Evolutionary conservation across 2,888 invertebrate genomes (phyloP).

Genomic region (Latrodectus hesperus): DNA sequence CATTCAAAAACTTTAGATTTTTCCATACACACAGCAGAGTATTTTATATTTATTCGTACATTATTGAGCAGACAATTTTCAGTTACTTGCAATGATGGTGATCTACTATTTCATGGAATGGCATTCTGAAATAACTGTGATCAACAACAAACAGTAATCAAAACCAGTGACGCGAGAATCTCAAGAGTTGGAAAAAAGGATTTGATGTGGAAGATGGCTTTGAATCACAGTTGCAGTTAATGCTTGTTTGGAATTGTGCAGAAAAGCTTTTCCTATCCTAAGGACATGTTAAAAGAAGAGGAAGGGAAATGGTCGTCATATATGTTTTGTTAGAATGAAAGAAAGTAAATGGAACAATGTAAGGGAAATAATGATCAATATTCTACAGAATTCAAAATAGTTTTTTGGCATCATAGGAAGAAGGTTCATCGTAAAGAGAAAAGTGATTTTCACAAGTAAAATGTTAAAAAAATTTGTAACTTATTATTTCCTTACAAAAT

Average conservation of each 20-base stretch:
- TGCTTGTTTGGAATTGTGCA: slow-evolving; percentile 18
- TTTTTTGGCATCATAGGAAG: neutral
- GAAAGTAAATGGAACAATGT: neutral
- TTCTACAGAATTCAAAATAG: neutral
- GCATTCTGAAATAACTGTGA: slow-evolving; percentile 1
- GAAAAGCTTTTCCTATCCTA: neutral
- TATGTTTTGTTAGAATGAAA: neutral
- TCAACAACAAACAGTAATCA: slow-evolving; percentile 7
- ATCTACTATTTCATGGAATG: slow-evolving; percentile 1
- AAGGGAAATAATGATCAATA: neutral
- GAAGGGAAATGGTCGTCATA: neutral
- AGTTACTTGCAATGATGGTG: neutral
- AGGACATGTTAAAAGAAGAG: neutral
- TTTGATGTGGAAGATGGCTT: slow-evolving; percentile 5
- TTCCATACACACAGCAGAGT: neutral
- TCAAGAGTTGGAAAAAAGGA: neutral
- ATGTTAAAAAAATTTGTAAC: no score
- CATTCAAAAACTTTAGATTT: neutral
- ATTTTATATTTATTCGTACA: neutral
- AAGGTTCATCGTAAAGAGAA: no score
- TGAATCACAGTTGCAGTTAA: slow-evolving; percentile 12
- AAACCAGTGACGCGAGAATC: slow-evolving; percentile 8
- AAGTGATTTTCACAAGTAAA: no score
- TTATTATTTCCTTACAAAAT: no score
- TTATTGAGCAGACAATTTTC: neutral